Evolutionary conservation across 2,888 invertebrate species (phyloP).

Genomic region (Drosophila maculinotata): DNA sequence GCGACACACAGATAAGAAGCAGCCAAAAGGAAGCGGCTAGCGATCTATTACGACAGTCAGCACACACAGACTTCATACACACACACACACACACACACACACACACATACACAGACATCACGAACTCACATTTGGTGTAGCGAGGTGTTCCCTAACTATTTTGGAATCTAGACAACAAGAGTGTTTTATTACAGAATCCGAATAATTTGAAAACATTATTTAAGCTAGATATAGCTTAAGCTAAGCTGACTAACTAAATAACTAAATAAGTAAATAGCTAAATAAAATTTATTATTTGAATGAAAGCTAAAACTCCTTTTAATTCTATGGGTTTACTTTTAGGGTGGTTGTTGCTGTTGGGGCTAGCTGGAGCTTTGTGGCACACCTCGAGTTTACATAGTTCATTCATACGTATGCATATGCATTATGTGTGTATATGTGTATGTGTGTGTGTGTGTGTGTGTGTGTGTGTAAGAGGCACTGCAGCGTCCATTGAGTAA

Average conservation of each 20-base stretch:
- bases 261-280: slow-evolving; percentile 10
- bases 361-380: slow-evolving; percentile 8
- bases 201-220: too few species aligned
- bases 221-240: background rate
- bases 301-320: background rate
- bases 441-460: slow-evolving; percentile 10
- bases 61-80: slow-evolving; percentile 19
- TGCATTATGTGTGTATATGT: background rate
- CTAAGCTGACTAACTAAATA: background rate
- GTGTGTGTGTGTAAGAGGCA: slow-evolving; percentile 37
- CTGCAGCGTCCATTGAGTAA: slow-evolving; percentile 74
- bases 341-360: background rate
- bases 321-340: background rate
- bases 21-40: slow-evolving; percentile 63
- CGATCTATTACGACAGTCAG: slow-evolving; percentile 72
- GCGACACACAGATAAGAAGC: slow-evolving; percentile 53
- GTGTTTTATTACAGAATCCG: too few species aligned
- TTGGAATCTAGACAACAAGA: background rate
- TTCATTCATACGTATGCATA: slow-evolving; percentile 42
- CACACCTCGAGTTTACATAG: slow-evolving; percentile 48
- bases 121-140: slow-evolving; percentile 3
- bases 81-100: slow-evolving; percentile 5
- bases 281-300: background rate
- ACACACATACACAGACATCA: slow-evolving; percentile 5
- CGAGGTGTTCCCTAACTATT: slow-evolving; percentile 26